phyloP scores from a whole-genome alignment of 1,140 invertebrate genomes.

The Lordiphosa stackelbergi region DNA sequence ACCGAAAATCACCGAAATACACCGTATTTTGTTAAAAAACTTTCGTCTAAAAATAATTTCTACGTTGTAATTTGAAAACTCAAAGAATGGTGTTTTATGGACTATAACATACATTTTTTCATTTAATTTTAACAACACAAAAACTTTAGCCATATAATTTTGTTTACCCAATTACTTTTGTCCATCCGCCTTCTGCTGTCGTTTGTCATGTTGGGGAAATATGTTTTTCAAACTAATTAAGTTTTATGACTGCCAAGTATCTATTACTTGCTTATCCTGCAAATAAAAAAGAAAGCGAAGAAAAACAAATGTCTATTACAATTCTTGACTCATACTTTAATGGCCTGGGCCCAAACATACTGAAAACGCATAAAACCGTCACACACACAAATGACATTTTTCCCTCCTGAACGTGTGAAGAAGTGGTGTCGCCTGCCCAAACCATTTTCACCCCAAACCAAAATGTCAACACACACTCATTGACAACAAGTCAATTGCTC shows the following conservation, averaged over 20 bases:
- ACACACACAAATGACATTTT: slow-evolving; percentile 17
- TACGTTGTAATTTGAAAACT: background rate
- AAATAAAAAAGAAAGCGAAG: no score
- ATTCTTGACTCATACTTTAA: slow-evolving; percentile 27
- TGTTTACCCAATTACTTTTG: slow-evolving; percentile 1
- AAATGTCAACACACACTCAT: slow-evolving; percentile 30
- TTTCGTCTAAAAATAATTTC: background rate
- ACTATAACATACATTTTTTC: no score
- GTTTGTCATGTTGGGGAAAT: slow-evolving; percentile 5
- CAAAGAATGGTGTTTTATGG: no score
- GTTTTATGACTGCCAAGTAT: slow-evolving; percentile 40
- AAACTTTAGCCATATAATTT: slow-evolving; percentile 20
- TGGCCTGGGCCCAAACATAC: slow-evolving; percentile 14
- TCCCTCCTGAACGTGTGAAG: slow-evolving; percentile 3
- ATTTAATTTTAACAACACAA: no score
- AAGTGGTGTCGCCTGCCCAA: no score
- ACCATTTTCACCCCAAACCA: slow-evolving; percentile 31
- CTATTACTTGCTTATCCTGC: slow-evolving; percentile 30
- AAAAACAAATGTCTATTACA: slow-evolving; percentile 19
- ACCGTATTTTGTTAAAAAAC: no score
- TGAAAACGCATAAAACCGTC: slow-evolving; percentile 38
- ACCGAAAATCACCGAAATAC: no score
- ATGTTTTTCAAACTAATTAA: slow-evolving; percentile 55
- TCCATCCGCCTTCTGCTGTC: background rate
- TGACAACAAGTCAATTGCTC: slow-evolving; percentile 28